Evolutionary conservation across 1,140 invertebrate species (phyloP), one percentile per base, ranked within the genome.

Genomic region (Lepidurus couesii): DNA sequence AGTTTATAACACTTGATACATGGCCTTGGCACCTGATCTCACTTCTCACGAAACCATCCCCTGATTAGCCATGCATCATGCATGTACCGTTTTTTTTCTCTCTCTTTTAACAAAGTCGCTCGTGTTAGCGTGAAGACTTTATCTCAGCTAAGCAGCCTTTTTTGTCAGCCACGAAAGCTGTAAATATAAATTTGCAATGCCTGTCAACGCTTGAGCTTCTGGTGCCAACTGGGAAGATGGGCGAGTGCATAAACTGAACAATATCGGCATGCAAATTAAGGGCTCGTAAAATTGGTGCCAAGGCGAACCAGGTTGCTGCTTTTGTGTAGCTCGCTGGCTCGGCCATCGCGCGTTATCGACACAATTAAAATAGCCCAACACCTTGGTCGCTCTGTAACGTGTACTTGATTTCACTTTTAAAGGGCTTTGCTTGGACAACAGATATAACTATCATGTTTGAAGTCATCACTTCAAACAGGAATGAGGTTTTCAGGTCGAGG

Each of bases 401-500:
- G 6, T 65, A 16, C 13, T 65, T 65, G 53, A 16, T 21, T 65
- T 21, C 34, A 34, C 53, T 21, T 65, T 65, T 21, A 65, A 65
- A 21, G 0, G 13, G 6, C 16, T 9, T 9, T 65, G 53, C 21
- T 7, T 34, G 34, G 34, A 34, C 3, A 34, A 34, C 34, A 34
- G 34, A 34, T 34, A 34, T 34, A 34, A 34, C 34, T 0, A 34
- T 34, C 9, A 7, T 9, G 16, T 13, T 65, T 16, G 13, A 65
- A 65, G 21, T n/a, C 53, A 65, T 21, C 16, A 65, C 53, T 65
- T 16, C 53, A 65, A 47, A 16, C 53, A 65, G n/a, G 53, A 65
- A 65, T 65, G 53, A 65, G 53, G 53, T 65, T 65, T 65, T 13
- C 53, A 65, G 53, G 53, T 65, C 53, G 53, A 65, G 53, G 53